Conservation (phyloP, 1,140 invertebrate species). For the Listronotus bonariensis region DNA sequence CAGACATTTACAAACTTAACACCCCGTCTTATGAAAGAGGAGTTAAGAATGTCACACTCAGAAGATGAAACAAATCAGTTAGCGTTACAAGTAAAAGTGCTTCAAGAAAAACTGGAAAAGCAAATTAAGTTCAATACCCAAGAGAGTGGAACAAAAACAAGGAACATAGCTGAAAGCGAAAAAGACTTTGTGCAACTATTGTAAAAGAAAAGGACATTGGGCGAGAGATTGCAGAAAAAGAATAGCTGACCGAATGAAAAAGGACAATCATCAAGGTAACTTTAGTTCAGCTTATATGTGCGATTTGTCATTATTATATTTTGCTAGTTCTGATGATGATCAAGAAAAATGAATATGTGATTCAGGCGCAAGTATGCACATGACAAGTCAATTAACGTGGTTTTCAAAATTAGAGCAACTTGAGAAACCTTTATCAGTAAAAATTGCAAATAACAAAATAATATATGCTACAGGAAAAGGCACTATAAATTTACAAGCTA, state of each 20-base stretch:
- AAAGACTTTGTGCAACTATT: slow-evolving; percentile 2
- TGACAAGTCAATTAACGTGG: neutral
- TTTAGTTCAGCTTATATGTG: slow-evolving; percentile 13
- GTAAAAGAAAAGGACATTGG: slow-evolving; percentile 18
- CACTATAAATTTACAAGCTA: slow-evolving; percentile 31
- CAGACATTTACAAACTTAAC: slow-evolving; percentile 44
- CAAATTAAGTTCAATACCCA: slow-evolving; percentile 4
- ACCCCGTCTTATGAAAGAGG: slow-evolving; percentile 49
- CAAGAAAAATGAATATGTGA: too few species aligned
- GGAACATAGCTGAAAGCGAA: too few species aligned
- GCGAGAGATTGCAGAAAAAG: slow-evolving; percentile 20
- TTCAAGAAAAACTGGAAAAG: slow-evolving; percentile 24
- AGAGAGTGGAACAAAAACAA: too few species aligned
- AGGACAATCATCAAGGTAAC: neutral
- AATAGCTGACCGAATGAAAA: slow-evolving; percentile 9
- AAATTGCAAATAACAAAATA: slow-evolving; percentile 39
- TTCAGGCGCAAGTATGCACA: neutral
- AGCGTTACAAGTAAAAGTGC: slow-evolving; percentile 15
- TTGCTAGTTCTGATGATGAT: too few species aligned
- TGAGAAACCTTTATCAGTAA: slow-evolving; percentile 2
- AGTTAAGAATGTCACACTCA: slow-evolving; percentile 46
- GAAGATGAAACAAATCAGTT: slow-evolving; percentile 18
- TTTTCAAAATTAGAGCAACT: slow-evolving; percentile 9
- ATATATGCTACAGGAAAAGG: slow-evolving; percentile 42
- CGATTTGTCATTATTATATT: too few species aligned